These are phyloP conservation scores for Drosophila pectinifera DNA, from an alignment of 1,140 invertebrate species.

Conservation along the genomic window DNA sequence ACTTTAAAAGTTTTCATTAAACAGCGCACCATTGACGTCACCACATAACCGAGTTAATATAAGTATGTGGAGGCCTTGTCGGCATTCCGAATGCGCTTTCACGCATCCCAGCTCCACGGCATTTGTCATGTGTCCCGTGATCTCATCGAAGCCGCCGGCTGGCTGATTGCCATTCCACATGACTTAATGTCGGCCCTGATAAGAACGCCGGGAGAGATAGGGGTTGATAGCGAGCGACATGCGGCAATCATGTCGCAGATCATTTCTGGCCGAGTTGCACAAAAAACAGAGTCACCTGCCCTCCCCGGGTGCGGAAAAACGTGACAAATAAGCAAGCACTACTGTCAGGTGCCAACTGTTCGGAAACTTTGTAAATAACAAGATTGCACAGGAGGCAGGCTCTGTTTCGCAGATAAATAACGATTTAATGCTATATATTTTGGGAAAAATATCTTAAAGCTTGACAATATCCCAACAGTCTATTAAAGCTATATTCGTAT, in stretches of 20 bases:
- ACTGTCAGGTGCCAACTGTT: slow-evolving; percentile 4
- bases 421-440: background rate
- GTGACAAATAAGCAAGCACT: slow-evolving; percentile 9
- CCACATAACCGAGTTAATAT: slow-evolving; percentile 28
- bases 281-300: background rate
- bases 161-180: slow-evolving; percentile 41
- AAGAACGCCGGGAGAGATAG: slow-evolving; percentile 29
- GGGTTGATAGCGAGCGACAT: slow-evolving; percentile 32
- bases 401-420: too few relatives aligned
- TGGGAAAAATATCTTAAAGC: background rate
- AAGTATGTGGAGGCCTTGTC: slow-evolving; percentile 29
- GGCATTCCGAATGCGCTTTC: slow-evolving; percentile 28
- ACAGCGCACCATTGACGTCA: slow-evolving; percentile 60
- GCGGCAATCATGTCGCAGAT: slow-evolving; percentile 40
- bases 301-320: slow-evolving; percentile 1
- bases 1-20: slow-evolving; percentile 78
- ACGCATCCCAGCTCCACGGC: slow-evolving; percentile 7
- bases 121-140: slow-evolving; percentile 42
- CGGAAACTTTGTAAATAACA: slow-evolving; percentile 7
- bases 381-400: background rate
- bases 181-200: slow-evolving; percentile 31
- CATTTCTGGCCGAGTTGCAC: slow-evolving; percentile 21
- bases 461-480: background rate
- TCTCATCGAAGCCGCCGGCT: slow-evolving; percentile 34
- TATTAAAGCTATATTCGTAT: too few relatives aligned